These are phyloP conservation scores for Oreochromis mossambicus DNA, from an alignment of 2,797 vertebrate species.

Conservation along the genomic window DNA sequence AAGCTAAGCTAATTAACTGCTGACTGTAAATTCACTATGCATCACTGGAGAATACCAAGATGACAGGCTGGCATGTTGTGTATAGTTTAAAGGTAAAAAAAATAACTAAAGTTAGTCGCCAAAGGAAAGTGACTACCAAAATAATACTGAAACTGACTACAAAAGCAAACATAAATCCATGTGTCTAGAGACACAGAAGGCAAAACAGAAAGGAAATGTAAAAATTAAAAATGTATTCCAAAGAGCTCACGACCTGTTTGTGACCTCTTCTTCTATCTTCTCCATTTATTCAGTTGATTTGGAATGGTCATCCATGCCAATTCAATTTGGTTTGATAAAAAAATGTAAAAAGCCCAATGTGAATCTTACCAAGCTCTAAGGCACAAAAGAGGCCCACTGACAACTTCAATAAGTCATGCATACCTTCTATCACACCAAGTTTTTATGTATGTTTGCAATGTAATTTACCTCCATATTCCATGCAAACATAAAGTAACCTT, in stretches of 20 bases:
- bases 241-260: not conserved
- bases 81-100: not conserved
- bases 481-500: not conserved
- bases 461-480: not conserved
- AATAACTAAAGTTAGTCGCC: not conserved
- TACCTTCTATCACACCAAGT: not conserved
- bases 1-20: not conserved
- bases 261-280: not conserved
- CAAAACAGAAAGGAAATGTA: not conserved
- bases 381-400: not conserved
- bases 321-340: not conserved
- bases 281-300: not conserved
- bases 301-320: not conserved
- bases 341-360: not conserved
- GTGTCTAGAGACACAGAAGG: not conserved
- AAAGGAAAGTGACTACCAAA: not conserved
- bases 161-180: not conserved
- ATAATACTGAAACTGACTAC: not conserved
- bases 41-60: not conserved
- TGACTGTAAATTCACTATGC: not conserved
- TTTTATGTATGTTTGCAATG: not conserved
- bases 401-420: not conserved
- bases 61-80: not conserved
- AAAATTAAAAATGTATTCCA: not conserved
- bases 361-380: not conserved